Evolutionary conservation across 2,888 invertebrate genomes (phyloP).

Genomic region (Drosophila siamana): DNA sequence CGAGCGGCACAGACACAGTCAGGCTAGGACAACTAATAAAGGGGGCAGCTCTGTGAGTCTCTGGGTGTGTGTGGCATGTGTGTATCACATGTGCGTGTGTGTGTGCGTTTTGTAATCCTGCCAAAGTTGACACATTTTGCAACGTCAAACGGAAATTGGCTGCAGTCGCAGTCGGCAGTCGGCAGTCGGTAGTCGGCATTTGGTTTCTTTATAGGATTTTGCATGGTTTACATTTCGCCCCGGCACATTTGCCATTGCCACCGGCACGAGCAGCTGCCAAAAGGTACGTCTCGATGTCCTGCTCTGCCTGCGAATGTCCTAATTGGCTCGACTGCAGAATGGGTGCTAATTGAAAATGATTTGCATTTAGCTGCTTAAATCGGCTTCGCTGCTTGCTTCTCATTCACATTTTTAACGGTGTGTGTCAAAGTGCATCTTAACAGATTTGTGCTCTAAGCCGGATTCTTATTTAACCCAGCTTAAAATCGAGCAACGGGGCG

Average conservation of each 20-base stretch:
- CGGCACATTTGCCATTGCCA: constrained; percentile 31
- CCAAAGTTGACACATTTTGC: constrained; percentile 75
- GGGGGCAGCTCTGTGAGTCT: constrained; percentile 25
- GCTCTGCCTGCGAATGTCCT: constrained; percentile 29
- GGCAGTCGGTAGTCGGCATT: constrained; percentile 46
- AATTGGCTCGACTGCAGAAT: constrained; percentile 55
- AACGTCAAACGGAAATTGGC: constrained; percentile 77
- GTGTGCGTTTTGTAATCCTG: constrained; percentile 65
- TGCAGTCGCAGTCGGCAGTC: constrained; percentile 54
- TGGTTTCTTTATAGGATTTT: constrained; percentile 65
- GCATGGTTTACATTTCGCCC: constrained; percentile 46
- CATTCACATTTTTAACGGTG: constrained; percentile 2
- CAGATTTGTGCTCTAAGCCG: constrained; percentile 21
- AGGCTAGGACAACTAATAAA: constrained; percentile 57
- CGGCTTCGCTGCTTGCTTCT: constrained; percentile 32
- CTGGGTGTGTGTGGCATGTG: constrained; percentile 4
- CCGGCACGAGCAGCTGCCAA: constrained; percentile 37
- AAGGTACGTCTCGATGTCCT: constrained; percentile 25
- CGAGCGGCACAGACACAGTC: constrained; percentile 12
- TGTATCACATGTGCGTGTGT: constrained; percentile 22
- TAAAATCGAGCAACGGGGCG: neutral
- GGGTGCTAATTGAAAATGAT: constrained; percentile 61
- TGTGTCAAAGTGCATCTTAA: constrained; percentile 10
- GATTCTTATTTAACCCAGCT: neutral
- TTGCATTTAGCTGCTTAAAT: constrained; percentile 57